Conservation (phyloP, 2,888 invertebrate species). For the Megastigmus dorsalis region DNA sequence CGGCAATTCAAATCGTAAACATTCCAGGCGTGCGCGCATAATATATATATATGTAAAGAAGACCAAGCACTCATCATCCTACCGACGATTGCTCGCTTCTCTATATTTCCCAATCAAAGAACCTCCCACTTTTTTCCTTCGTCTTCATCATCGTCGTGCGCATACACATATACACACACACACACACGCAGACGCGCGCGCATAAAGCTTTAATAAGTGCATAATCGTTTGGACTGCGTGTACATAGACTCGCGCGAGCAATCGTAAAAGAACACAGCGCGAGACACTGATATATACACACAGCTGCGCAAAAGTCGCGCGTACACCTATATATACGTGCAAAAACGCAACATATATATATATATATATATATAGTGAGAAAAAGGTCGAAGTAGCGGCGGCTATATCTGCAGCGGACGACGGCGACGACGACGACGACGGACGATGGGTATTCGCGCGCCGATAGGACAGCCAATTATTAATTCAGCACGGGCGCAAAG, state of each 20-base stretch:
- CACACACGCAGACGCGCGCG: too few species aligned
- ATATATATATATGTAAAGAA: not conserved
- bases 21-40: not conserved
- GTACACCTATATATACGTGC: too few species aligned
- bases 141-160: not conserved
- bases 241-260: not conserved
- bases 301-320: too few species aligned
- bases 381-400: not conserved
- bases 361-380: too few species aligned
- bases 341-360: too few species aligned
- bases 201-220: not conserved
- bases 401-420: not conserved
- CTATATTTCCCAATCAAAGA: constrained; percentile 19
- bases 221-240: not conserved
- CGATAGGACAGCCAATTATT: constrained; percentile 49
- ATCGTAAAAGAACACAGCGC: too few species aligned
- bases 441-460: constrained; percentile 9
- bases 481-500: constrained; percentile 39
- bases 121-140: constrained; percentile 3
- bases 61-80: not conserved
- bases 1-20: not conserved
- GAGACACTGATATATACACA: too few species aligned
- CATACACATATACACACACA: too few species aligned
- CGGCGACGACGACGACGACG: not conserved
- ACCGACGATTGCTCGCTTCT: not conserved